Base-by-base conservation (phyloP, 2,888 invertebrate species). In the Cerceris ruficornis region DNA sequence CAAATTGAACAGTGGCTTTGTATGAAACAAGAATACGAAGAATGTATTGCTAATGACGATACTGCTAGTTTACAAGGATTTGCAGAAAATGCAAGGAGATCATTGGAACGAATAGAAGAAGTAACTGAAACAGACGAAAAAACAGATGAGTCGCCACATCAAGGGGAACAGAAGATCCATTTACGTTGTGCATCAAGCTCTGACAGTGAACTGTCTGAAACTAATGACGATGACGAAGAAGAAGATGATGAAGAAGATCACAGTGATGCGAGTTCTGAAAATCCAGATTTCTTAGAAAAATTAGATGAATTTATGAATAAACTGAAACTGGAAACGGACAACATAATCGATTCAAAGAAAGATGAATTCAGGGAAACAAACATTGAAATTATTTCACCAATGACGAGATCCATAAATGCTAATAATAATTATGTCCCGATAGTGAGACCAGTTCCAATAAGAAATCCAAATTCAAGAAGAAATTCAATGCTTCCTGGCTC, bases 11-110 rank as follows among this genome's bases (percentile, higher is more conserved):
- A 96, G 84, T 97, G 97, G 97, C 93, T 97, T 15, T 96, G 96
- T 87, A 93, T 97, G 77, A 97, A 97, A 89, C 97, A 97, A 84
- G 97, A 97, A 92, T 97, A 97, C 92, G 97, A 97, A 91, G 97
- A 97, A 89, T 97, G 97, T 90, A 94, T 96, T 60, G 95, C 94
- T 78, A 93, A 92, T 79, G 95, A 95, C 87, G 93, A 93, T 55
- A 89, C 88, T 0, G 88, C 88, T 8, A 91, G 91, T 72, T 82
- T 92, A 62, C 93, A 93, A 69, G 91, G 90, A 0, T 91, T 83
- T 28, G 92, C 92, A 11, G 94, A 94, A n/a, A 94, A 93, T 84
- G 92, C 93, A 0, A 92, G 93, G 66, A 90, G 94, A 78, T 94
- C 94, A 8, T 89, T 94, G 54, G 94, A 94, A 83, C 91, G 93